phyloP scores from a whole-genome alignment of 2,888 invertebrate species.

The Leptura quadrifasciata region DNA sequence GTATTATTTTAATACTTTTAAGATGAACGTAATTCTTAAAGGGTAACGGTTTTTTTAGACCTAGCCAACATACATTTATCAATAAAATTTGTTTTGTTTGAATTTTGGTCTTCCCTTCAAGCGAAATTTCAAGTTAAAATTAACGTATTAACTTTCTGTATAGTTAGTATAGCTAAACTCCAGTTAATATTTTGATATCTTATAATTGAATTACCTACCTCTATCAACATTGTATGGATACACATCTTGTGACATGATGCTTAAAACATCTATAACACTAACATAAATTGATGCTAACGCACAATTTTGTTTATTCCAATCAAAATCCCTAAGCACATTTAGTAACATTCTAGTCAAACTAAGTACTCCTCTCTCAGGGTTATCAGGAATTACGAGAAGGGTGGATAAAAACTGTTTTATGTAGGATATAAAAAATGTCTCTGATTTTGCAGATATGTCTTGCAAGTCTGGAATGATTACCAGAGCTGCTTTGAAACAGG shows the following conservation, averaged over 20 bases:
- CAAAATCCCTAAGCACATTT: conserved; percentile 85
- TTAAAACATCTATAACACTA: conserved; percentile 85
- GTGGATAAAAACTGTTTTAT: conserved; percentile 88
- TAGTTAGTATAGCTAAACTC: too few relatives aligned
- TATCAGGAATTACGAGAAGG: conserved; percentile 90
- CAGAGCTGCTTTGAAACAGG: conserved; percentile 93
- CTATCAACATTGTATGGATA: conserved; percentile 92
- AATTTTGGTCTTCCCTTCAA: too few relatives aligned
- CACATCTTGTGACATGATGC: conserved; percentile 86
- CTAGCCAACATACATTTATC: too few relatives aligned
- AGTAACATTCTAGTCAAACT: conserved; percentile 88
- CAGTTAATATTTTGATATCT: too few relatives aligned
- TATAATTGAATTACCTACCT: conserved; percentile 79
- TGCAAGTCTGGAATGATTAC: conserved; percentile 87
- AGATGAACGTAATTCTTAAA: too few relatives aligned
- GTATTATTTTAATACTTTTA: too few relatives aligned
- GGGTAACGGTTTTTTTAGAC: too few relatives aligned
- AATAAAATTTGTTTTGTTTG: too few relatives aligned
- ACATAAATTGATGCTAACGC: conserved; percentile 83
- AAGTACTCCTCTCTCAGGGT: conserved; percentile 90
- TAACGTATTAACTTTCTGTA: too few relatives aligned
- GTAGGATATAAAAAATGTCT: conserved; percentile 82
- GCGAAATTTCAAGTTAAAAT: too few relatives aligned
- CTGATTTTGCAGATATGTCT: conserved; percentile 84
- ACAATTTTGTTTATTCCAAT: conserved; percentile 82